A percentile compares a stretch with the other conserved stretches of the same genome.
Evolutionary conservation across 2,113 vertebrate species (phyloP).

Genomic region (Chloroceryle aenea): DNA sequence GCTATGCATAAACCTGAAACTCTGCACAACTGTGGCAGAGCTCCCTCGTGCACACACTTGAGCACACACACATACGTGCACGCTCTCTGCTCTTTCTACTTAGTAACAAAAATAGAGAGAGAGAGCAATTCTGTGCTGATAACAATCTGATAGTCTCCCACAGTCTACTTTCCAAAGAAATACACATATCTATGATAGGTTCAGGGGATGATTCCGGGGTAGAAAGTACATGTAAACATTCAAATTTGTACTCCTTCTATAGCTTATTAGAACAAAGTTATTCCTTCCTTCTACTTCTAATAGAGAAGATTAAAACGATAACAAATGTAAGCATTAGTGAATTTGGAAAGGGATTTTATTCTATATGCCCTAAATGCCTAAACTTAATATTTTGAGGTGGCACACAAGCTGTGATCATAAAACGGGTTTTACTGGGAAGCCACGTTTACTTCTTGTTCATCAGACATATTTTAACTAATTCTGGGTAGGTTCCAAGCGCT

Average conservation of each 20-base stretch:
- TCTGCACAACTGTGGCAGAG: background rate
- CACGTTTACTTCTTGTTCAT: slow-evolving; percentile 76
- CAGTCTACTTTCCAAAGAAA: background rate
- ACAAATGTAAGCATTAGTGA: slow-evolving; percentile 15
- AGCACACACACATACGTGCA: rapidly evolving
- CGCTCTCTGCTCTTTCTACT: background rate
- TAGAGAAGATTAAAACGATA: background rate
- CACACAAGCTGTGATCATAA: slow-evolving; percentile 76
- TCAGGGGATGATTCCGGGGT: background rate
- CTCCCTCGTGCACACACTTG: background rate
- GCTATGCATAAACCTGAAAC: background rate
- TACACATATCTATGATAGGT: background rate
- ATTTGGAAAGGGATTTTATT: slow-evolving; percentile 43
- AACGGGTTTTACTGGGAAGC: slow-evolving; percentile 72
- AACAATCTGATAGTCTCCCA: background rate
- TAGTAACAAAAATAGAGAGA: background rate
- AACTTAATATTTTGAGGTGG: slow-evolving; percentile 69
- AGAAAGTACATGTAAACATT: background rate
- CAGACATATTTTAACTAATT: slow-evolving; percentile 76
- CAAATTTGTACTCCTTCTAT: background rate
- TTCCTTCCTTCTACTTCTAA: background rate
- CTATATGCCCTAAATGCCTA: slow-evolving; percentile 47
- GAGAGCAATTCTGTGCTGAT: background rate
- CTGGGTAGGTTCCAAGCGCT: slow-evolving; percentile 76
- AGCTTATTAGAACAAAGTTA: background rate